Evolutionary conservation across 2,888 invertebrate species (phyloP).

Genomic region (Apamea epomidion): DNA sequence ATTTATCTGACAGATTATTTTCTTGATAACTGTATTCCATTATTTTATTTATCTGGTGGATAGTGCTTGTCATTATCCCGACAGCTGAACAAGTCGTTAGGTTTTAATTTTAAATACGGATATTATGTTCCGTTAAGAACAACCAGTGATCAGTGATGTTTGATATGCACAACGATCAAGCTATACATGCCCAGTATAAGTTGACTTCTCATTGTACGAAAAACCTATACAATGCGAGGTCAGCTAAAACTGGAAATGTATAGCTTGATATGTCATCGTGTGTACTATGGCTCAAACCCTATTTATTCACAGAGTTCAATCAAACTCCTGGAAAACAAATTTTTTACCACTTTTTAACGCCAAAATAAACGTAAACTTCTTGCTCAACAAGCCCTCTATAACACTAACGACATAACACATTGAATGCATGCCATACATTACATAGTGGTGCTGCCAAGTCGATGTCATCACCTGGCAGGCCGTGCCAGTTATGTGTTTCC

Average conservation of each 20-base stretch:
- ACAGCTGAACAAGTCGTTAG: not conserved
- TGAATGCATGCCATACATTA: slow-evolving; percentile 39
- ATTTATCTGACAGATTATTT: not conserved
- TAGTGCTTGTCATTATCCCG: too few species aligned
- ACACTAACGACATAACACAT: slow-evolving; percentile 32
- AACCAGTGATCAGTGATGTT: not conserved
- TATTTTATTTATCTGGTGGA: not conserved
- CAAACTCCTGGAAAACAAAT: not conserved
- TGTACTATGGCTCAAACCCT: not conserved
- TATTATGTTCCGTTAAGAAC: not conserved
- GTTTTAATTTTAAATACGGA: not conserved
- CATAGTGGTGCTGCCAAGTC: slow-evolving; percentile 52
- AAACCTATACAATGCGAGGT: too few species aligned
- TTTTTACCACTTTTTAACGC: not conserved
- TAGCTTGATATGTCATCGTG: too few species aligned
- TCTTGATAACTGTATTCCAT: not conserved
- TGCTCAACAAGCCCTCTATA: not conserved
- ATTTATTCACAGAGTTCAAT: not conserved
- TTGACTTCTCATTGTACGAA: too few species aligned
- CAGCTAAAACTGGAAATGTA: too few species aligned
- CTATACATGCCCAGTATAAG: too few species aligned
- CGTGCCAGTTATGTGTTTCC: slow-evolving; percentile 36
- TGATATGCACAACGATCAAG: not conserved
- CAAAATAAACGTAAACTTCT: not conserved
- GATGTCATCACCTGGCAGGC: slow-evolving; percentile 50